Evolutionary conservation across 2,113 vertebrate species (phyloP).

Genomic region (Burhinus bistriatus): DNA sequence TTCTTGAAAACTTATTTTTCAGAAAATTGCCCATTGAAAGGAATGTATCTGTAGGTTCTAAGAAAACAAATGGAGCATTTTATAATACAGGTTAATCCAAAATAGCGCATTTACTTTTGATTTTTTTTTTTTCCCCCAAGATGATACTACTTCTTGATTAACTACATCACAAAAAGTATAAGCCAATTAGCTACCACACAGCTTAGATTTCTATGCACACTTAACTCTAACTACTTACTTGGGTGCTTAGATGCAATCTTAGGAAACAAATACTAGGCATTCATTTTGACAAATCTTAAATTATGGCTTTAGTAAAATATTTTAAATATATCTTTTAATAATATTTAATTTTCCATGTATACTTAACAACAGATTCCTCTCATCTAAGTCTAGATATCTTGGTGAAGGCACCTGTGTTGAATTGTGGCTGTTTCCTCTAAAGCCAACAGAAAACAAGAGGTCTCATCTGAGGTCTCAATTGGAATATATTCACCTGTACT

Average conservation of each 20-base stretch:
- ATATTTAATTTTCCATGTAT: not conserved
- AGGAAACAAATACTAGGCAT: not conserved
- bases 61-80: fast-evolving
- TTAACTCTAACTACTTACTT: not conserved
- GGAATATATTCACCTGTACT: not conserved
- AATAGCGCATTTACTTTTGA: fast-evolving
- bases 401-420: not conserved
- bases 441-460: not conserved
- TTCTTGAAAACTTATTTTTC: not conserved
- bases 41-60: not conserved
- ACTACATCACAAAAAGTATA: not conserved
- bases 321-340: not conserved
- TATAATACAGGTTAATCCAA: not conserved
- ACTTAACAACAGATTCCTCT: not conserved
- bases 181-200: not conserved
- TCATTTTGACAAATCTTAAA: not conserved
- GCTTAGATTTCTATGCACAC: not conserved
- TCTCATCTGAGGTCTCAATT: not conserved
- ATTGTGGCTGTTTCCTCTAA: not conserved
- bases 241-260: not conserved
- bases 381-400: not conserved
- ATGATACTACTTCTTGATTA: not conserved
- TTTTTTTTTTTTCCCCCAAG: not conserved
- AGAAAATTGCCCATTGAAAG: not conserved
- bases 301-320: not conserved